A percentile compares a stretch with the other conserved stretches of the same genome.
phyloP scores from a whole-genome alignment of 1,140 invertebrate genomes.

The Trachymyrmex cornetzi region DNA sequence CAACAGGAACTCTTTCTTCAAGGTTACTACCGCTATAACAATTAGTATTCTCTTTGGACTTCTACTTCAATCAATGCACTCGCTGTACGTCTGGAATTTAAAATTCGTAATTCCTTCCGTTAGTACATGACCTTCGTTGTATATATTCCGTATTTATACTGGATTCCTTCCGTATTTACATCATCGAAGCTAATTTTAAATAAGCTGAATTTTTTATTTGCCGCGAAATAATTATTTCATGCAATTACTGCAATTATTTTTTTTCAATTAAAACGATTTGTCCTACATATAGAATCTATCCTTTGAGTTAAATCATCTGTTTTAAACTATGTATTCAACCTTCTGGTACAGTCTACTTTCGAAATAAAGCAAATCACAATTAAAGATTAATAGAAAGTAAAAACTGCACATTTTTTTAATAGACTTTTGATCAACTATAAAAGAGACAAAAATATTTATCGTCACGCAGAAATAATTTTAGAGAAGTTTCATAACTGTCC shows the following conservation, averaged over 20 bases:
- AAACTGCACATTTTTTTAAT: background rate
- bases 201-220: background rate
- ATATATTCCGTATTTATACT: conserved; percentile 14
- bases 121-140: conserved; percentile 36
- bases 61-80: conserved; percentile 31
- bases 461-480: background rate
- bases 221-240: background rate
- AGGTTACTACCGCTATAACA: conserved; percentile 16
- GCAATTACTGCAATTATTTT: background rate
- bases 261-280: background rate
- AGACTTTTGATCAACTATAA: background rate
- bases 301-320: background rate
- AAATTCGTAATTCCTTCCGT: conserved; percentile 25
- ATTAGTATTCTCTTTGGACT: conserved; percentile 33
- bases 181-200: background rate
- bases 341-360: background rate
- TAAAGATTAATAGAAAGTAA: background rate
- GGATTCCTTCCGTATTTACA: background rate
- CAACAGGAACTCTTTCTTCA: conserved; percentile 7
- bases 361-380: background rate
- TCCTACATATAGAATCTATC: background rate
- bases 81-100: conserved; percentile 29
- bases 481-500: conserved; percentile 17
- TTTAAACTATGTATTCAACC: background rate
- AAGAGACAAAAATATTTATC: background rate